Conservation (phyloP, 2,888 invertebrate genomes). For the Apodemia mormo region DNA sequence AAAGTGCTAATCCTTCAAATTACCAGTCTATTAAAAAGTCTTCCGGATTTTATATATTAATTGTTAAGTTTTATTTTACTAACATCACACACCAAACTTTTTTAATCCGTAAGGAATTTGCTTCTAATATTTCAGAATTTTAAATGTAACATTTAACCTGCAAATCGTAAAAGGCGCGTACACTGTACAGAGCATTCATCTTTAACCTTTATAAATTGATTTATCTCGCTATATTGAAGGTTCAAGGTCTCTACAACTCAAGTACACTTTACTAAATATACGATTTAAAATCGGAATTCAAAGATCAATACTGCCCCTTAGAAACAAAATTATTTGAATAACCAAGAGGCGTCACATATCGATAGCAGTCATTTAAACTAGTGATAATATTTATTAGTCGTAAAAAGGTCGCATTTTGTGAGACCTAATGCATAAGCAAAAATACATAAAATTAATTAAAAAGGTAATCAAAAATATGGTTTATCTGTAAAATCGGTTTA, state of each 20-base stretch:
- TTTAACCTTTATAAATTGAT: constrained; percentile 12
- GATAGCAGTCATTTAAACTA: no score
- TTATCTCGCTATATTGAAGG: constrained; percentile 3
- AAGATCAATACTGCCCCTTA: not conserved
- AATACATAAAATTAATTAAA: no score
- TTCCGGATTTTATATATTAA: no score
- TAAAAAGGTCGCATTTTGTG: no score
- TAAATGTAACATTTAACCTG: not conserved
- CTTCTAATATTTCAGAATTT: not conserved
- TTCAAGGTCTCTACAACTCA: not conserved
- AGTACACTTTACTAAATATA: not conserved
- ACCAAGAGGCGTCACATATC: no score
- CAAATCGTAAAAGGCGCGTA: not conserved
- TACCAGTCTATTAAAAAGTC: no score
- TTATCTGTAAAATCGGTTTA: no score
- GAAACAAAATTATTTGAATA: no score
- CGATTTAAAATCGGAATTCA: not conserved
- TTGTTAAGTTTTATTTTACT: not conserved
- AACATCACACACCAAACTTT: not conserved
- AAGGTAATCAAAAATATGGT: no score
- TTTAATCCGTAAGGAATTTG: not conserved
- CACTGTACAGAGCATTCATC: not conserved
- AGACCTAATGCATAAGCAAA: no score
- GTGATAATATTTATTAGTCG: no score
- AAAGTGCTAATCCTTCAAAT: no score